phyloP scores from a whole-genome alignment of 37 sponge, comb jelly and placozoan genomes.

The Oscarella lobularis region DNA sequence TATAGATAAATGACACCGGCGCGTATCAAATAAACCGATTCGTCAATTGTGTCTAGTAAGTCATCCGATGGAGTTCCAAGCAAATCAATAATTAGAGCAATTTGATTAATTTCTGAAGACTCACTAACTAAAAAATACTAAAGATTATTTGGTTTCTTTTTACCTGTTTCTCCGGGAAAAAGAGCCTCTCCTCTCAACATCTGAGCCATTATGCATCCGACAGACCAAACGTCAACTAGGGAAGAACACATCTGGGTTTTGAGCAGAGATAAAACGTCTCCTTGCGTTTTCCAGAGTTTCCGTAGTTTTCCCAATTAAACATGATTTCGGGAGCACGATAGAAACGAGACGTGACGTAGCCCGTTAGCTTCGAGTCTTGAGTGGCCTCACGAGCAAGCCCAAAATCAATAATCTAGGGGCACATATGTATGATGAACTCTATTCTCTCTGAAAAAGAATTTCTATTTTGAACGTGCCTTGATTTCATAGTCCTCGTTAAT shows the following conservation, averaged over 20 bases:
- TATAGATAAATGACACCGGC: too few relatives aligned
- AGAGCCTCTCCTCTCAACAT: neutral
- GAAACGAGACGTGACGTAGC: constrained; percentile 94
- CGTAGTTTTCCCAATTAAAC: constrained; percentile 69
- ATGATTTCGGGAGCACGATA: constrained; percentile 99
- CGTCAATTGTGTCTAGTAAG: neutral
- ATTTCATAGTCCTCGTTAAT: neutral
- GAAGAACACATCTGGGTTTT: neutral
- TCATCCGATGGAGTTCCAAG: neutral
- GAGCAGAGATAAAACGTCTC: neutral
- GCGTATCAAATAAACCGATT: too few relatives aligned
- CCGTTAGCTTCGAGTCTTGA: constrained; percentile 87
- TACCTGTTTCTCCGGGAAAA: neutral
- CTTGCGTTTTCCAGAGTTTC: neutral
- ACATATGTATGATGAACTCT: constrained; percentile 13
- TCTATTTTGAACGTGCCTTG: neutral
- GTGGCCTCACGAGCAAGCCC: constrained; percentile 77
- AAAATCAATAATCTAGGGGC: constrained; percentile 81
- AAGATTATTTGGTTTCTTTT: neutral
- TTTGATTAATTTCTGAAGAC: neutral
- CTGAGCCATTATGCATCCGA: neutral
- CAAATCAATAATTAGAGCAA: neutral
- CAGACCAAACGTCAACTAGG: neutral
- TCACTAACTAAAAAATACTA: neutral
- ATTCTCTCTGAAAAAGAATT: neutral